phyloP scores from a whole-genome alignment of 2,113 vertebrate genomes.

The Dipodomys spectabilis region DNA sequence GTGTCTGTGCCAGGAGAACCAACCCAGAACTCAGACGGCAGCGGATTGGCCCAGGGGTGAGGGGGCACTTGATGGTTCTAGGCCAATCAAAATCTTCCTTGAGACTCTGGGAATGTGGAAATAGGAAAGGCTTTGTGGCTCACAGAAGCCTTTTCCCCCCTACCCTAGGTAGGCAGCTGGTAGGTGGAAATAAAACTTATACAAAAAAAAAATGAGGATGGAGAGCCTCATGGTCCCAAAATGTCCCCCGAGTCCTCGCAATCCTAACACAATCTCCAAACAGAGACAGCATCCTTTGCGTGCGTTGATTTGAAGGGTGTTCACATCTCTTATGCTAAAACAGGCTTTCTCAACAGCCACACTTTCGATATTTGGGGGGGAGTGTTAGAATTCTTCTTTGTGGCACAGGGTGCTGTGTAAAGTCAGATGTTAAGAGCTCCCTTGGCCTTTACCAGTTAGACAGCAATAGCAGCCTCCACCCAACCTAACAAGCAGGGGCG shows the following conservation, averaged over 20 bases:
- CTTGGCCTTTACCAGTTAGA: not conserved
- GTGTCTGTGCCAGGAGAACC: not conserved
- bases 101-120: not conserved
- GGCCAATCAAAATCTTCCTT: not conserved
- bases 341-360: not conserved
- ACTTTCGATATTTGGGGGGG: not conserved
- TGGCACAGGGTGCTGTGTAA: not conserved
- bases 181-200: not conserved
- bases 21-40: not conserved
- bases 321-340: not conserved
- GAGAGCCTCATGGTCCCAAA: not conserved
- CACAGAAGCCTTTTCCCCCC: not conserved
- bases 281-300: not conserved
- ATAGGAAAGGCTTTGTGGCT: not conserved
- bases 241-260: not conserved
- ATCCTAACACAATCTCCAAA: not conserved
- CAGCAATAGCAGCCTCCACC: not conserved
- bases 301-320: rapidly evolving
- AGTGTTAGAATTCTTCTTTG: too few species aligned
- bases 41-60: not conserved
- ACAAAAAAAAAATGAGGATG: not conserved
- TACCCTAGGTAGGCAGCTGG: rapidly evolving
- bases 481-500: not conserved
- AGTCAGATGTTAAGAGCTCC: not conserved
- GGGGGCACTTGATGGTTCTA: not conserved